These are phyloP conservation scores for silkworm (Bombyx mori) DNA, from an alignment of 1,140 invertebrate species.

Conservation along the genomic window ASM3026992v2 NC_085116.1:15901001-15901500, in stretches of 20 bases:
- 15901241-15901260: no score
- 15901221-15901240: neutral
- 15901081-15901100: no score
- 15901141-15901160: no score
- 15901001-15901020: no score
- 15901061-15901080: no score
- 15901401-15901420: constrained; percentile 80
- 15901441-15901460: constrained; percentile 89
- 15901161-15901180: no score
- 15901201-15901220: no score
- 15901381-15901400: constrained; percentile 83
- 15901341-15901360: constrained; percentile 85
- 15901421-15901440: constrained; percentile 87
- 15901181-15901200: no score
- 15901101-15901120: no score
- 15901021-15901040: no score
- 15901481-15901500: constrained; percentile 5
- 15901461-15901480: constrained; percentile 78
- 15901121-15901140: no score
- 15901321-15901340: constrained; percentile 75
- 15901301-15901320: neutral
- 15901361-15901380: constrained; percentile 79
- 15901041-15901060: no score
- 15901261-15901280: neutral
- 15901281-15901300: neutral